A percentile compares a stretch with the other conserved stretches of the same genome.
Evolutionary conservation across 2,888 invertebrate genomes (phyloP).

Genomic region (Scaptomyza parva): DNA sequence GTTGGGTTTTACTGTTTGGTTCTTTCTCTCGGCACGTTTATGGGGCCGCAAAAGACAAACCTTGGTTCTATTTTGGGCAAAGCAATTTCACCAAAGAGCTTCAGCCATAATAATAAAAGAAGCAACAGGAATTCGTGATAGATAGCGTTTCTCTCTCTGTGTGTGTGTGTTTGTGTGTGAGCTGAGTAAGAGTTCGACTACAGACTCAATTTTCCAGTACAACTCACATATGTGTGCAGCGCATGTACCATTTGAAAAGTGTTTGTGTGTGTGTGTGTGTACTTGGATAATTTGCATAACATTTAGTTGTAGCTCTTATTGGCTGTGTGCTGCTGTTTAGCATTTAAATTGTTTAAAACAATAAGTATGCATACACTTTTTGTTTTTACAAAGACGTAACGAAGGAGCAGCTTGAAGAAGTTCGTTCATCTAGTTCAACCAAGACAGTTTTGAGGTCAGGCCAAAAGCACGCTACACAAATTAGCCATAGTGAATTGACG

Average conservation of each 20-base stretch:
- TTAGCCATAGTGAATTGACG: conserved; percentile 18
- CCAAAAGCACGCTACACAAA: conserved; percentile 23
- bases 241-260: conserved; percentile 16
- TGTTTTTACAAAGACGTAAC: neutral
- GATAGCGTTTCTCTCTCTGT: neutral
- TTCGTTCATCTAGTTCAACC: conserved; percentile 6
- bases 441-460: conserved; percentile 30
- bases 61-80: conserved; percentile 31
- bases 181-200: conserved; percentile 3
- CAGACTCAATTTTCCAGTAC: conserved; percentile 16
- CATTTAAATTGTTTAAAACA: conserved; percentile 55
- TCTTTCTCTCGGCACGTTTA: conserved; percentile 2
- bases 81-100: conserved; percentile 33
- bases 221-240: conserved; percentile 9
- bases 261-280: conserved; percentile 13
- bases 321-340: conserved; percentile 49
- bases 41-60: conserved; percentile 29
- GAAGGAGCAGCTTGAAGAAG: conserved; percentile 19
- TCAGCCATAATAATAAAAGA: conserved; percentile 34
- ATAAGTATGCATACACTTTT: conserved; percentile 8
- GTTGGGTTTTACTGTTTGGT: neutral
- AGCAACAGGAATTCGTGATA: conserved; percentile 57
- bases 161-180: conserved; percentile 4
- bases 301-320: conserved; percentile 53
- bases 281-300: conserved; percentile 60